These are phyloP conservation scores for Thalassoma bifasciatum DNA, from an alignment of 2,113 vertebrate species.

Conservation along the genomic window DNA sequence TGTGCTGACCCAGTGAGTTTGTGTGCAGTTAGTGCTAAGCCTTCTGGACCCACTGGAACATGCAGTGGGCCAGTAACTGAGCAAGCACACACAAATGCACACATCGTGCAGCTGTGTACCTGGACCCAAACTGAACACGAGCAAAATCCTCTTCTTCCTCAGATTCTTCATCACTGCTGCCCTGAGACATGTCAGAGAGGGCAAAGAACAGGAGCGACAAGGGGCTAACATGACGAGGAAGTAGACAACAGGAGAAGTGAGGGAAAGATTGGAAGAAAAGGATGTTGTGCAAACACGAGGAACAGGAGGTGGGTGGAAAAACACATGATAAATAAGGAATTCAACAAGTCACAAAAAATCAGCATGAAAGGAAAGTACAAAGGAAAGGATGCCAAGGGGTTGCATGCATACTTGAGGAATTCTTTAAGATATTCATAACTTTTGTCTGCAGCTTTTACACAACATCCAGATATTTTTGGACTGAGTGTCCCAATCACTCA, in stretches of 20 bases:
- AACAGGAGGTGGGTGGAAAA: conserved; percentile 25
- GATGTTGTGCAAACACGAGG: conserved; percentile 24
- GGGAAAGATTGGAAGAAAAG: conserved; percentile 17
- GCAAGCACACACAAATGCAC: conserved; percentile 68
- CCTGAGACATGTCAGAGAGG: conserved; percentile 94
- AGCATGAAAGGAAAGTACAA: conserved; percentile 15
- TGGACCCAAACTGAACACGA: conserved; percentile 98
- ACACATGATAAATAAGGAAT: conserved; percentile 34
- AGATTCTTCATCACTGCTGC: conserved; percentile 92
- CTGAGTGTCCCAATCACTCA: conserved; percentile 1
- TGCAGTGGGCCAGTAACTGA: conserved; percentile 54
- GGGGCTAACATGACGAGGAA: conserved; percentile 85
- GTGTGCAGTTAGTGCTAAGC: conserved; percentile 63
- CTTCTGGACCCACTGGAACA: conserved; percentile 51
- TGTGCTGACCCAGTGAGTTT: conserved; percentile 27
- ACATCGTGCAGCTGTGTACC: conserved; percentile 88
- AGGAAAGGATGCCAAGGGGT: conserved; percentile 27
- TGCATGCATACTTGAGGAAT: conserved; percentile 25
- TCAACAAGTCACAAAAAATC: conserved; percentile 29
- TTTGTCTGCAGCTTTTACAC: conserved; percentile 26
- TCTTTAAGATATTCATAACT: conserved; percentile 18
- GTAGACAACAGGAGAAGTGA: conserved; percentile 65
- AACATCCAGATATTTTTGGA: conserved; percentile 1
- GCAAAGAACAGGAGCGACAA: conserved; percentile 94
- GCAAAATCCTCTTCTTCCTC: conserved; percentile 94